Evolutionary conservation across 2,888 invertebrate genomes (phyloP).

Genomic region (Standfussiana lucernea): DNA sequence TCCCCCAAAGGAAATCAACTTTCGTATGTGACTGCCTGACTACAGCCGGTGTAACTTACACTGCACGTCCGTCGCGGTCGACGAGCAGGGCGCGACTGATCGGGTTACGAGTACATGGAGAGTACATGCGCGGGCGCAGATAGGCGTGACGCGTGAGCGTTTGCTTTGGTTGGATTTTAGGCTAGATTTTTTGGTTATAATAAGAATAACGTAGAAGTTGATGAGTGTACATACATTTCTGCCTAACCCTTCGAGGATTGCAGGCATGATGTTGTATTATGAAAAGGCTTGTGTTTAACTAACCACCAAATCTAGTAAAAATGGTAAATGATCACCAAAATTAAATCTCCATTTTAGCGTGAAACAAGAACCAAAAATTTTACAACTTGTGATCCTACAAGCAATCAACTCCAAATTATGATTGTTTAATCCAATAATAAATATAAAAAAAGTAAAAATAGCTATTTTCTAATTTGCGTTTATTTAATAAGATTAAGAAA

Average conservation of each 20-base stretch:
- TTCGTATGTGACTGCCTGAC: conserved; percentile 72
- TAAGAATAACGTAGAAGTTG: too few relatives aligned
- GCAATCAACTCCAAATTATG: too few relatives aligned
- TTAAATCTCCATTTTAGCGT: too few relatives aligned
- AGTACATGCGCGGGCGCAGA: conserved; percentile 67
- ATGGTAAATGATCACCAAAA: too few relatives aligned
- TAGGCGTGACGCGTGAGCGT: conserved; percentile 12
- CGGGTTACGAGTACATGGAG: conserved; percentile 77
- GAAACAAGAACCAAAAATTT: too few relatives aligned
- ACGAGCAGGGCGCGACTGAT: conserved; percentile 78
- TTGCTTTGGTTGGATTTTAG: conserved; percentile 24
- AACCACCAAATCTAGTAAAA: too few relatives aligned
- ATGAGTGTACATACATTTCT: background rate
- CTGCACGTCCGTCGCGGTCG: conserved; percentile 81
- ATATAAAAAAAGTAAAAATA: too few relatives aligned
- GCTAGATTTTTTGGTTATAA: conserved; percentile 14
- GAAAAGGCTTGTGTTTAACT: too few relatives aligned
- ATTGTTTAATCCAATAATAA: too few relatives aligned
- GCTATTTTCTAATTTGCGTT: too few relatives aligned
- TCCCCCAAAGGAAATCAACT: conserved; percentile 80
- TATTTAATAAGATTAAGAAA: too few relatives aligned
- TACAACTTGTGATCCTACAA: too few relatives aligned
- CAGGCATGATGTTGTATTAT: background rate
- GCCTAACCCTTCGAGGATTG: background rate
- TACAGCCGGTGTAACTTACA: conserved; percentile 77